Conservation (phyloP, 2,888 invertebrate species). For the Phasia obesa region DNA sequence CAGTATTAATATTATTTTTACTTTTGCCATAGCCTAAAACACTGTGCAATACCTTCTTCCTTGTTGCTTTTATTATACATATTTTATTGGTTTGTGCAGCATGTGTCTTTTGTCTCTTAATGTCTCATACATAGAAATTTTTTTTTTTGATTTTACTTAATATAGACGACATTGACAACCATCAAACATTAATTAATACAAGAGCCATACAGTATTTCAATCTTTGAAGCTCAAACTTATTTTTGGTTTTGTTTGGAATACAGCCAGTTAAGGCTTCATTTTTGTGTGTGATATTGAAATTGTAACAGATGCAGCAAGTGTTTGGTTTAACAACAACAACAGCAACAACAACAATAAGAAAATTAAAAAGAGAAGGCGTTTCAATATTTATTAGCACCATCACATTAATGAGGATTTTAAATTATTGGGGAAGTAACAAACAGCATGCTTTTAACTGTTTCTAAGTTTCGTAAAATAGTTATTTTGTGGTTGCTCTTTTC, state of each 20-base stretch:
- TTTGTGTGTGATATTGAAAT: conserved; percentile 40
- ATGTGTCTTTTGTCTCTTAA: conserved; percentile 61
- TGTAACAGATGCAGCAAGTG: conserved; percentile 70
- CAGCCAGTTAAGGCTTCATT: conserved; percentile 48
- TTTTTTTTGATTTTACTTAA: conserved; percentile 14
- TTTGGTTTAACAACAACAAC: conserved; percentile 14
- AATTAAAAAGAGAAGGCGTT: conserved; percentile 49
- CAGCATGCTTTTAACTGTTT: background rate
- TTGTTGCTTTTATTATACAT: conserved; percentile 2
- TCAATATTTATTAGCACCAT: conserved; percentile 67
- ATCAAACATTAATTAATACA: conserved; percentile 25
- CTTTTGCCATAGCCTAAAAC: too few relatives aligned
- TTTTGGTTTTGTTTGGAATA: background rate
- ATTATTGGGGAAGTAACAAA: conserved; percentile 37
- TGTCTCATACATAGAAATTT: conserved; percentile 31
- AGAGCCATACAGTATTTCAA: background rate
- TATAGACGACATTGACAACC: conserved; percentile 44
- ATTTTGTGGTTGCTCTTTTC: background rate
- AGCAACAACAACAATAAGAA: conserved; percentile 1
- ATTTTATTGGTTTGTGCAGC: conserved; percentile 47
- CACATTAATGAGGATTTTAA: conserved; percentile 53
- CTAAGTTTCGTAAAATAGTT: background rate
- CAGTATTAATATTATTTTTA: too few relatives aligned
- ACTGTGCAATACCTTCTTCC: background rate
- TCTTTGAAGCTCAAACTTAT: conserved; percentile 5